phyloP scores from a whole-genome alignment of 1,140 invertebrate species.

The Neodiprion pinetum region DNA sequence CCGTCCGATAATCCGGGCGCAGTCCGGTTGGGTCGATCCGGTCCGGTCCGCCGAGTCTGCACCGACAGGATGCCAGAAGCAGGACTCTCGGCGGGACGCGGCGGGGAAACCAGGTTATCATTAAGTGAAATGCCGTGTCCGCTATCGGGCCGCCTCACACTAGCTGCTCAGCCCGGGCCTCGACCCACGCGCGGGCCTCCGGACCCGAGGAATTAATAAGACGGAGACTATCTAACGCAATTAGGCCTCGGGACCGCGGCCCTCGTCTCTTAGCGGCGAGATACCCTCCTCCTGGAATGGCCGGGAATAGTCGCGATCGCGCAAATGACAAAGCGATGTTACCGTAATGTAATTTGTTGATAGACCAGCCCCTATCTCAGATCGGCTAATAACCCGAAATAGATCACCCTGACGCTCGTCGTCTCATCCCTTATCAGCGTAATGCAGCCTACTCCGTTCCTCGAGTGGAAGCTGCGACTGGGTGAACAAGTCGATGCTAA shows the following conservation, averaged over 20 bases:
- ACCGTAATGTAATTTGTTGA: constrained; percentile 15
- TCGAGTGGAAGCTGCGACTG: too few species aligned
- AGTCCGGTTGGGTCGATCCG: not conserved
- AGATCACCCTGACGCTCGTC: not conserved
- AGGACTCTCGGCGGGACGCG: constrained; percentile 23
- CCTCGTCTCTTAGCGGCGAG: constrained; percentile 40
- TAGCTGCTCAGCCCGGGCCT: constrained; percentile 10
- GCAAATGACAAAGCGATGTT: constrained; percentile 10
- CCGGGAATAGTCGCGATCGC: constrained; percentile 5
- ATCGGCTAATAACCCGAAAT: constrained; percentile 6
- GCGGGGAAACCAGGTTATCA: constrained; percentile 51
- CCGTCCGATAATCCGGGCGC: not conserved
- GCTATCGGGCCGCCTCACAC: constrained; percentile 43
- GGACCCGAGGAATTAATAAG: constrained; percentile 57
- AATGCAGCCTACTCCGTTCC: too few species aligned
- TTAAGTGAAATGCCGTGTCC: constrained; percentile 64
- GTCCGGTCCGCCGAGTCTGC: not conserved
- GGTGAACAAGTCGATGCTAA: too few species aligned
- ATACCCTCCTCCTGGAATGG: constrained; percentile 30
- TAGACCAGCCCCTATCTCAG: not conserved
- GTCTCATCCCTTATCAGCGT: too few species aligned
- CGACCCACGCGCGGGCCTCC: constrained; percentile 16
- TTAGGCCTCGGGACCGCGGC: constrained; percentile 43
- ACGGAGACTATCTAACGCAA: constrained; percentile 58
- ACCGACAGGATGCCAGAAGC: constrained; percentile 14